Percentiles rank a stretch among this genome's conserved stretches.
phyloP scores from a whole-genome alignment of 2,888 invertebrate species.

The Pammene fasciana region DNA sequence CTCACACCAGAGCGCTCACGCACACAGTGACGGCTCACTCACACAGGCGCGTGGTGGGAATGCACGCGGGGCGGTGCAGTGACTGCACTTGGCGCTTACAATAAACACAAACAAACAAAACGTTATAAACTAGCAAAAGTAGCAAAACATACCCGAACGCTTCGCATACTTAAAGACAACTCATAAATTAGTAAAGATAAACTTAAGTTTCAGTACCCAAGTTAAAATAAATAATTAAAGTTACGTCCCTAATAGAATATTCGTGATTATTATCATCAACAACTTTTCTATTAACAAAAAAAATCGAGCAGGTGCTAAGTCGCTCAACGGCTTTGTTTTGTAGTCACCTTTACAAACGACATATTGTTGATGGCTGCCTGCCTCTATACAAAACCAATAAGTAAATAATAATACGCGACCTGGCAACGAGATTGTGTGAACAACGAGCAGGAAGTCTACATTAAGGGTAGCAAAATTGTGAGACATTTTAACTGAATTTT shows the following conservation, averaged over 20 bases:
- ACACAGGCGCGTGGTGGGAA: constrained; percentile 72
- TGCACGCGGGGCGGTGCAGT: constrained; percentile 84
- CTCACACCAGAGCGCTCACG: constrained; percentile 65
- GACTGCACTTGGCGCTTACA: constrained; percentile 82
- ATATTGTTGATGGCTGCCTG: constrained; percentile 78
- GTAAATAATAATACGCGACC: constrained; percentile 78
- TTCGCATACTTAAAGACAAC: constrained; percentile 58
- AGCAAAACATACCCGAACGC: constrained; percentile 63
- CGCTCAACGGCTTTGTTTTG: constrained; percentile 79
- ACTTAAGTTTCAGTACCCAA: constrained; percentile 21
- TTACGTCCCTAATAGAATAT: constrained; percentile 30
- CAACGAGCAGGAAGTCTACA: constrained; percentile 75
- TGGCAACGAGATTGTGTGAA: constrained; percentile 74
- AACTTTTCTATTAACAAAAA: constrained; percentile 48
- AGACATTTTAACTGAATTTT: constrained; percentile 39
- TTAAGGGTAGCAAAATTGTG: constrained; percentile 59
- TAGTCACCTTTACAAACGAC: constrained; percentile 80
- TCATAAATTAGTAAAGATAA: constrained; percentile 31
- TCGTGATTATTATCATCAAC: constrained; percentile 30
- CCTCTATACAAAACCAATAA: constrained; percentile 78
- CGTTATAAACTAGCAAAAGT: constrained; percentile 72
- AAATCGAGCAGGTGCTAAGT: constrained; percentile 74
- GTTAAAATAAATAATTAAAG: constrained; percentile 15
- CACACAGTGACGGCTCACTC: constrained; percentile 60
- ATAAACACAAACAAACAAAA: constrained; percentile 83